Percentiles rank a stretch among this genome's conserved stretches.
These are phyloP conservation scores for Rachycentron canadum DNA, from an alignment of 2,797 vertebrate genomes.

Conservation along the genomic window DNA sequence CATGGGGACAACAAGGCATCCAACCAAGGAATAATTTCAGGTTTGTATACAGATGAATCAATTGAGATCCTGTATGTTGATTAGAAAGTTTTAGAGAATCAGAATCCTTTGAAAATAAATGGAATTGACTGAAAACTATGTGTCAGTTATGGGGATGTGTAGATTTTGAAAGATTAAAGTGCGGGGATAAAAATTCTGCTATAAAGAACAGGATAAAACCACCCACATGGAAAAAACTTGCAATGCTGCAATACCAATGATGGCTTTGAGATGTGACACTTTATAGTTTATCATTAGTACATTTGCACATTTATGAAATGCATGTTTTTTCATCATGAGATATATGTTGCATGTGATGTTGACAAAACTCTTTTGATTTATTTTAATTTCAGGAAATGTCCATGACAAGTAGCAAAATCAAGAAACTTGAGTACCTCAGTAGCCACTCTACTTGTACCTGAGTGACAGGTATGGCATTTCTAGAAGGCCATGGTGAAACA, in stretches of 20 bases:
- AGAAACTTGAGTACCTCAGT: not conserved
- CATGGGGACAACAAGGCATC: not conserved
- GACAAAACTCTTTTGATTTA: not conserved
- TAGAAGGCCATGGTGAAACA: not conserved
- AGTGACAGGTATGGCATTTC: constrained; percentile 2
- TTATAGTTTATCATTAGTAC: not conserved
- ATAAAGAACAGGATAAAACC: too few relatives aligned
- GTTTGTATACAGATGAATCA: not conserved
- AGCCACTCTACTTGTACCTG: not conserved
- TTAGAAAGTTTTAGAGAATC: not conserved
- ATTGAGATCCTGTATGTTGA: not conserved
- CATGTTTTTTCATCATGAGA: too few relatives aligned
- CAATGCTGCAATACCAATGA: too few relatives aligned
- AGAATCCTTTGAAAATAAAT: not conserved
- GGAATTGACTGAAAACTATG: not conserved
- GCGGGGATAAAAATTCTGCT: too few relatives aligned
- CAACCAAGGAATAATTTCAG: not conserved
- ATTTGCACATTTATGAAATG: not conserved
- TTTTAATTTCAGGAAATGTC: not conserved
- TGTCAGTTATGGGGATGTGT: not conserved
- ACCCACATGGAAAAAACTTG: too few relatives aligned
- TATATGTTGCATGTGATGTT: not conserved
- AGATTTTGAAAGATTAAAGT: not conserved
- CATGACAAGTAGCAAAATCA: not conserved
- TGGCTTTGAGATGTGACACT: not conserved